Evolutionary conservation across 2,113 vertebrate species (phyloP).

Genomic region (Melanerpes aurifrons): DNA sequence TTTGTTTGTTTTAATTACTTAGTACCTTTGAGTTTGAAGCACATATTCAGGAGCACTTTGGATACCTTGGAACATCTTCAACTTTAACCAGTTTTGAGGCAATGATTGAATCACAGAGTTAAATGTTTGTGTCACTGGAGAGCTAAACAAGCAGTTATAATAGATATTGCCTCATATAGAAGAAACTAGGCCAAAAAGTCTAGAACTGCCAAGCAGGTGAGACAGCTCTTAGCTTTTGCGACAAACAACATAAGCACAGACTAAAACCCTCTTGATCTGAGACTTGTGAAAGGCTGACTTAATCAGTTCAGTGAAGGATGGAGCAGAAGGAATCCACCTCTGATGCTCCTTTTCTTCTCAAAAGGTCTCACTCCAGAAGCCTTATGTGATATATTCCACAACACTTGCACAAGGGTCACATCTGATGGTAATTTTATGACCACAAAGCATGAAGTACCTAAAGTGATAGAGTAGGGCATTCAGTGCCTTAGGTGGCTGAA

Average conservation of each 20-base stretch:
- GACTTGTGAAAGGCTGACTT: not conserved
- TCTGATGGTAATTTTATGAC: not conserved
- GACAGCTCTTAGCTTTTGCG: not conserved
- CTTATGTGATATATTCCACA: not conserved
- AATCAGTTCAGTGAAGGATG: not conserved
- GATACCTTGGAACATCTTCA: not conserved
- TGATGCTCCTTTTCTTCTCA: not conserved
- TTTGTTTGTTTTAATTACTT: not conserved
- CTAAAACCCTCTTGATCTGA: not conserved
- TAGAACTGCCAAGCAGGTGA: not conserved
- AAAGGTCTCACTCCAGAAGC: fast-evolving
- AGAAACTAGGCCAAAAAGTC: not conserved
- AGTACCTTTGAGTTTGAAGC: not conserved
- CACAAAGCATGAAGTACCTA: not conserved
- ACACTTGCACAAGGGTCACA: not conserved
- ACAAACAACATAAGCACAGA: not conserved
- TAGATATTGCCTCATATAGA: not conserved
- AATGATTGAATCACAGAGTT: not conserved
- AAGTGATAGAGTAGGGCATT: fast-evolving
- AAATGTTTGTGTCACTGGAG: not conserved
- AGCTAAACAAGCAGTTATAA: not conserved
- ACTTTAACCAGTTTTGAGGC: not conserved
- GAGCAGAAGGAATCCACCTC: not conserved
- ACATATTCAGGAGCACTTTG: not conserved
- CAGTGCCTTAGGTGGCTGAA: not conserved